phyloP scores from a whole-genome alignment of 1,140 invertebrate species.

The Mya arenaria region DNA sequence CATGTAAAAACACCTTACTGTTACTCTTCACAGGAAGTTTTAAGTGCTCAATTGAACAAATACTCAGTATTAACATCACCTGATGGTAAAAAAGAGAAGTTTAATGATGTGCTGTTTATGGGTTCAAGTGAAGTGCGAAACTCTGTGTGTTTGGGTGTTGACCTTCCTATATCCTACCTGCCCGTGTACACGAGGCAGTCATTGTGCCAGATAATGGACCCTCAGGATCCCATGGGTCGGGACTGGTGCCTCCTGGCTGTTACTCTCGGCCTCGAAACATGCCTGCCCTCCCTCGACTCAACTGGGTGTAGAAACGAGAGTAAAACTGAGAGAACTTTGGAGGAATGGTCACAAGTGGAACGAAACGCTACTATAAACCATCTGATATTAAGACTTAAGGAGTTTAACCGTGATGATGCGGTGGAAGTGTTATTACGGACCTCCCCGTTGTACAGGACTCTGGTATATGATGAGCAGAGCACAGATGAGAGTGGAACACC shows the following conservation, averaged over 20 bases:
- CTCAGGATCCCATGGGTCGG: constrained; percentile 88
- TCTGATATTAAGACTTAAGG: constrained; percentile 82
- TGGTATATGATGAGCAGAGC: constrained; percentile 72
- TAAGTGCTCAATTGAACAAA: constrained; percentile 80
- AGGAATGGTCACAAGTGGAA: constrained; percentile 81
- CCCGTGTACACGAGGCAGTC: constrained; percentile 82
- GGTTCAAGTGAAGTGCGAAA: constrained; percentile 83
- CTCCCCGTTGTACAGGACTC: constrained; percentile 80
- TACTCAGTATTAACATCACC: constrained; percentile 76
- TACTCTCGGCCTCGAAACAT: constrained; percentile 85
- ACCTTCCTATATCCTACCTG: constrained; percentile 83
- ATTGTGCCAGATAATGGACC: constrained; percentile 87
- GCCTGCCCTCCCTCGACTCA: constrained; percentile 83
- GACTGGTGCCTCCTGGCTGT: constrained; percentile 93
- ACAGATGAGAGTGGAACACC: constrained; percentile 70
- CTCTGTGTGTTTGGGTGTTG: constrained; percentile 80
- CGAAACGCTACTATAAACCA: constrained; percentile 81
- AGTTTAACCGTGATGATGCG: constrained; percentile 83
- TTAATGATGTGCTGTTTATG: constrained; percentile 88
- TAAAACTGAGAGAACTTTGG: constrained; percentile 82
- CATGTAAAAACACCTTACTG: constrained; percentile 84
- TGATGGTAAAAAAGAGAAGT: constrained; percentile 85
- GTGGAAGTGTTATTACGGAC: constrained; percentile 81
- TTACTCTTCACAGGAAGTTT: constrained; percentile 85
- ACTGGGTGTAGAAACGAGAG: constrained; percentile 77